These are phyloP conservation scores for Euleptes europaea DNA, from an alignment of 2,113 vertebrate genomes.

Conservation along the genomic window DNA sequence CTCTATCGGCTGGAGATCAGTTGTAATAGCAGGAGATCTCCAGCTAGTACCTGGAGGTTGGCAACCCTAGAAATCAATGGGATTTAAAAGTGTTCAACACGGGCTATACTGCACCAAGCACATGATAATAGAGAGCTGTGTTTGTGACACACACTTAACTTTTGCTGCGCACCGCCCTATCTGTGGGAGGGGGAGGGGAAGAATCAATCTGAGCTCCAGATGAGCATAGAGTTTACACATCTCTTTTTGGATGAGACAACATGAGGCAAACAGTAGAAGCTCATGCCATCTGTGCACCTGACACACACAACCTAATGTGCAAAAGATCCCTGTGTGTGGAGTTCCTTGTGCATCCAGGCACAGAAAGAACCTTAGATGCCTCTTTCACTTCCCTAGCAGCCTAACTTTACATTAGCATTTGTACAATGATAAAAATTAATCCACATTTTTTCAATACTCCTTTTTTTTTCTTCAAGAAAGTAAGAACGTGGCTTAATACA, in stretches of 20 bases:
- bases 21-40: too few species aligned
- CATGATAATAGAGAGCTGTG: not conserved
- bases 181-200: not conserved
- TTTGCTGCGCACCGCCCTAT: not conserved
- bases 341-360: not conserved
- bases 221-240: not conserved
- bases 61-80: not conserved
- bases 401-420: conserved; percentile 44
- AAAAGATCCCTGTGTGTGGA: not conserved
- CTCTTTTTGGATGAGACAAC: not conserved
- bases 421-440: conserved; percentile 57
- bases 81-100: not conserved
- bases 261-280: not conserved
- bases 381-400: conserved; percentile 45
- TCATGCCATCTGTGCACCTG: not conserved
- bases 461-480: conserved; percentile 38
- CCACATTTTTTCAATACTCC: conserved; percentile 66
- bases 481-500: not conserved
- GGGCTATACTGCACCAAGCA: not conserved
- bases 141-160: not conserved
- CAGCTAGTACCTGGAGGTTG: too few species aligned
- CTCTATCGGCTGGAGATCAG: too few species aligned
- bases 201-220: not conserved
- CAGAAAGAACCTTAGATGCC: not conserved
- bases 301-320: not conserved